Evolutionary conservation across 1,140 invertebrate species (phyloP).

Genomic region (Mycetomoellerius zeteki): DNA sequence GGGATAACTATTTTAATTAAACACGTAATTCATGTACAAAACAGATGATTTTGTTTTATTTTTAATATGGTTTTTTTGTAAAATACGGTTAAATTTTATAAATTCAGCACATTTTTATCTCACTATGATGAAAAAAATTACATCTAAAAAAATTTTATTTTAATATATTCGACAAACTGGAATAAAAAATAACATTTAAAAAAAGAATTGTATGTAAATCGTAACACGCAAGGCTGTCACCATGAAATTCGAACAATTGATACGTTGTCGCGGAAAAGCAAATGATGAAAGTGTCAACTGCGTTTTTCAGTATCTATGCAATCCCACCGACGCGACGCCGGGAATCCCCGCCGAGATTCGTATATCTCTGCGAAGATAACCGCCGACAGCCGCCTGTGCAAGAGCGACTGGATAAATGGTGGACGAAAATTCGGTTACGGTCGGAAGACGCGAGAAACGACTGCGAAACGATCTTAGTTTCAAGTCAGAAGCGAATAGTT

Average conservation of each 20-base stretch:
- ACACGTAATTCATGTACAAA: not conserved
- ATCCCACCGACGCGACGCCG: constrained; percentile 25
- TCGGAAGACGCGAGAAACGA: constrained; percentile 46
- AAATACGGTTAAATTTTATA: not conserved
- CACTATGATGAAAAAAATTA: not conserved
- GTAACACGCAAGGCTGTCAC: not conserved
- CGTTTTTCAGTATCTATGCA: constrained; percentile 36
- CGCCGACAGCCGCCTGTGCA: constrained; percentile 47
- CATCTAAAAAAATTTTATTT: not conserved
- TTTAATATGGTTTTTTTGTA: not conserved
- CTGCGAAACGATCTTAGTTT: constrained; percentile 48
- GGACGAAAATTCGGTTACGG: constrained; percentile 66
- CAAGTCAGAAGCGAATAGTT: constrained; percentile 52
- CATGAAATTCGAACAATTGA: constrained; percentile 19
- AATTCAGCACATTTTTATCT: constrained; percentile 1
- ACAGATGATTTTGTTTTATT: not conserved
- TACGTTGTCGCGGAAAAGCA: not conserved
- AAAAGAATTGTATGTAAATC: not conserved
- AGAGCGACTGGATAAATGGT: constrained; percentile 66
- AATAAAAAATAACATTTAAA: not conserved
- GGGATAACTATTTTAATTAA: not conserved
- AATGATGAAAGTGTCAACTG: constrained; percentile 66
- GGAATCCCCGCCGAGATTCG: constrained; percentile 35
- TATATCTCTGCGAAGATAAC: constrained; percentile 43
- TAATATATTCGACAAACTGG: not conserved